Conservation (phyloP, 2,888 invertebrate species). For the Serripes groenlandicus region DNA sequence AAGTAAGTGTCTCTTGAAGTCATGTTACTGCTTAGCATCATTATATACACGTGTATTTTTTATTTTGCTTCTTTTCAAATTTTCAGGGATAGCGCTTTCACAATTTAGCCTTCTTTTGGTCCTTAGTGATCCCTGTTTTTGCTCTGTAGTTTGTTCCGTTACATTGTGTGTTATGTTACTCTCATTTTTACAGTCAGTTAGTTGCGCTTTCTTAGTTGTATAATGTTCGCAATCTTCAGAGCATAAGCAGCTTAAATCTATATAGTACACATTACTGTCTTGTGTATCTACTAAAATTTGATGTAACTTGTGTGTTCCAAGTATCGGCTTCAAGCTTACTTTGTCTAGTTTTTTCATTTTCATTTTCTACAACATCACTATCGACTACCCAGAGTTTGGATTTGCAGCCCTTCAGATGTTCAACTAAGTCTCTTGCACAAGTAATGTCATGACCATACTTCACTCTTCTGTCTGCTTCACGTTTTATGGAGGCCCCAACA, state of each 20-base stretch:
- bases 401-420: background rate
- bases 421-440: background rate
- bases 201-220: slow-evolving; percentile 16
- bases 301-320: slow-evolving; percentile 30
- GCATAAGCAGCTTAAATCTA: slow-evolving; percentile 62
- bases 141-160: background rate
- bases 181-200: slow-evolving; percentile 7
- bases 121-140: background rate
- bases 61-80: background rate
- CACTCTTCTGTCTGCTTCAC: slow-evolving; percentile 74
- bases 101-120: background rate
- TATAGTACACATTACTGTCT: slow-evolving; percentile 27
- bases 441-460: slow-evolving; percentile 30
- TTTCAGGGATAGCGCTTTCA: background rate
- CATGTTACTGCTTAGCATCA: background rate
- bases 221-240: background rate
- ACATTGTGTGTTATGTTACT: background rate
- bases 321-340: background rate
- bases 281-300: slow-evolving; percentile 42
- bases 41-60: background rate
- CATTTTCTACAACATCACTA: background rate
- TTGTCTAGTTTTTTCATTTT: background rate
- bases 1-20: slow-evolving; percentile 5
- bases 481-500: slow-evolving; percentile 70
- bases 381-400: slow-evolving; percentile 31